Percentiles rank a stretch among this genome's conserved stretches.
Conservation (phyloP, 2,888 invertebrate species). For the Cinara cedri region DNA sequence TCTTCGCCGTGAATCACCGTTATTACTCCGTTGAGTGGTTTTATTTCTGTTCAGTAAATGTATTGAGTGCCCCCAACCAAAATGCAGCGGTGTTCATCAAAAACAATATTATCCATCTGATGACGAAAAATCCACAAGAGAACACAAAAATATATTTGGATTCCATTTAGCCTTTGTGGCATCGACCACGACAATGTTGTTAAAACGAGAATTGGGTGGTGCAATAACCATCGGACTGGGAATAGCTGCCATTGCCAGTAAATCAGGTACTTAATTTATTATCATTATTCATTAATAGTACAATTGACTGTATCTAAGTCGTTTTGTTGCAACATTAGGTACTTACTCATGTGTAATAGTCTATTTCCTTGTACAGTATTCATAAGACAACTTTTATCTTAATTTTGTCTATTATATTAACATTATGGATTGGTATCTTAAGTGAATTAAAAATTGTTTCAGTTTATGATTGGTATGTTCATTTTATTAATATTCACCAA, state of each 20-base stretch:
- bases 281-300: neutral
- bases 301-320: too few species aligned
- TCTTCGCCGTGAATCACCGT: neutral
- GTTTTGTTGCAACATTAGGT: too few species aligned
- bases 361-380: too few species aligned
- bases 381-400: too few species aligned
- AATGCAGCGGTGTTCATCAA: slow-evolving; percentile 32
- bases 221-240: slow-evolving; percentile 45
- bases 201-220: slow-evolving; percentile 26
- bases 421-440: neutral
- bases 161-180: neutral
- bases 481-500: neutral
- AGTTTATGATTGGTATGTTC: neutral
- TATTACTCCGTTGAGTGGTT: neutral
- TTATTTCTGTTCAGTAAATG: neutral
- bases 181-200: slow-evolving; percentile 26
- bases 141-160: neutral
- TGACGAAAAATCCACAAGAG: neutral
- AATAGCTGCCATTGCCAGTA: slow-evolving; percentile 34
- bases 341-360: too few species aligned
- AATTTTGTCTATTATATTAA: too few species aligned
- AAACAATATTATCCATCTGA: neutral
- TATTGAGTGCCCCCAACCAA: neutral
- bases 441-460: neutral
- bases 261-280: slow-evolving; percentile 40